phyloP scores from a whole-genome alignment of 2,113 vertebrate species.

The Cepphus grylle region DNA sequence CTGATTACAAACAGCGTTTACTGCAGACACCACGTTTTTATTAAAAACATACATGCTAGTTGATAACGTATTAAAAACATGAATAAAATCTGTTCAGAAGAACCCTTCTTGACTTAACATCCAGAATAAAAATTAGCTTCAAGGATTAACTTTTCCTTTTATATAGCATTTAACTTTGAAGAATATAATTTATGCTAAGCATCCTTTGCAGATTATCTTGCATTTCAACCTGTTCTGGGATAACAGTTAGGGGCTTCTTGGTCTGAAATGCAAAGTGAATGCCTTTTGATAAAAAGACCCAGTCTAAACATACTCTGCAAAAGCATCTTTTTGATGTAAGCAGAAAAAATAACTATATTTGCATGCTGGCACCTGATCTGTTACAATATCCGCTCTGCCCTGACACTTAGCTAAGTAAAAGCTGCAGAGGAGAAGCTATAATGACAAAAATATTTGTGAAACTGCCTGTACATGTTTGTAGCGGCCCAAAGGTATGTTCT shows the following conservation, averaged over 20 bases:
- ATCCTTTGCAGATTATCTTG: neutral
- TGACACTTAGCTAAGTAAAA: neutral
- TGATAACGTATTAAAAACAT: neutral
- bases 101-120: neutral
- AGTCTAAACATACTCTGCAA: neutral
- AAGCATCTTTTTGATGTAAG: neutral
- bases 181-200: constrained; percentile 4
- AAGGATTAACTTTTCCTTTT: constrained; percentile 8
- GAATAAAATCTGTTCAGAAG: neutral
- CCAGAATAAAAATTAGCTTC: neutral
- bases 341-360: neutral
- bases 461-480: neutral
- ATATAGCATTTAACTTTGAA: neutral
- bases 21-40: neutral
- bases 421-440: neutral
- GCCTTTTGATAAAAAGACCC: neutral
- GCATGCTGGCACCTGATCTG: neutral
- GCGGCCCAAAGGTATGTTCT: neutral
- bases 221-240: constrained; percentile 5
- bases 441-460: neutral
- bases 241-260: neutral
- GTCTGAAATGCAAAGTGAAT: constrained; percentile 1
- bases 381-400: neutral
- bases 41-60: neutral
- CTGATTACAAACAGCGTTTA: neutral